Evolutionary conservation across 1,140 invertebrate genomes (phyloP), one percentile per base, ranked within the genome.

Genomic region (Papilio glaucus): DNA sequence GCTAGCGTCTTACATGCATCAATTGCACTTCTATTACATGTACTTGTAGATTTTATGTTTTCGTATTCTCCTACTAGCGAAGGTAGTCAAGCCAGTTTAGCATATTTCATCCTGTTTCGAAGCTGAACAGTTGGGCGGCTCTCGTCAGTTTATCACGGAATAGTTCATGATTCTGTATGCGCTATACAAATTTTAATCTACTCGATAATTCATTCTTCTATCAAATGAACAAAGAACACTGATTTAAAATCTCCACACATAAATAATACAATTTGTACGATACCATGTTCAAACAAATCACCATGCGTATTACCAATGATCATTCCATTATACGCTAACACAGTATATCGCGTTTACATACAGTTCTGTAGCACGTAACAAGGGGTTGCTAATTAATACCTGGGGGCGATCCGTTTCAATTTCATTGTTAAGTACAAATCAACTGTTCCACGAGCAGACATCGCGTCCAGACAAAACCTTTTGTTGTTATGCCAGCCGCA

Each of bases 401-500:
- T 57, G 21, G 49, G 18, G 49, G 10, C 3, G 21, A 18, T 21
- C 3, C 18, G 49, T 9, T 57, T 24, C 21, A 57, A 57, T 24
- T 57, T 24, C 49, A 57, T 57, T 57, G 49, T 57, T 24, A 26
- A 2, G 29, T 24, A n/a, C n/a, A n/a, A 12, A 21, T 57, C 21
- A 24, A 57, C 12, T 57, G 4, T 5, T 49, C 29, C 6, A 33
- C 29, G 29, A 33, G 18, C 18, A 18, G 9, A 21, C 5, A 6
- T 49, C 18, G 10, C 21, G 18, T 49, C 45, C 21, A 9, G 18
- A 49, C 21, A 24, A 57, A 57, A 26, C 49, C 49, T 57, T 57
- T 57, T 57, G 49, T 57, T 57, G 49, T 21, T 57, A 57, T 26
- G 21, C 49, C 49, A 24, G 49, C 21, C 21, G 21, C 49, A 57